Evolutionary conservation across 1,140 invertebrate species (phyloP), one percentile per base, ranked within the genome.

Genomic region (Onthophagus taurus): DNA sequence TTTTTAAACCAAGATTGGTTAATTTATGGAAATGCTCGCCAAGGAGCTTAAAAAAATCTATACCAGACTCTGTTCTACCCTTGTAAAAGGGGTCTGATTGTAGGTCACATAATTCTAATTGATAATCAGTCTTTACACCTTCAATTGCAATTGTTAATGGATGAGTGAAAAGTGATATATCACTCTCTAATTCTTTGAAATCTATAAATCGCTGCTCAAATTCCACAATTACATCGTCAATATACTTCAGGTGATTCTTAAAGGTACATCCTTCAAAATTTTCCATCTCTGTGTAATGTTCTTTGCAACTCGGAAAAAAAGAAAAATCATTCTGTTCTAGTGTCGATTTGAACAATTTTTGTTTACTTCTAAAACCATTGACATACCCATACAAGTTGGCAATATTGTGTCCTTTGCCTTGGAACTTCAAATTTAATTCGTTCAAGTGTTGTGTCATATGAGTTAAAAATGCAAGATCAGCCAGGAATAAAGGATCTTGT

Each of bases 341-440:
- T 26, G 23, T 14, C 12, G 18, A 26, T 58, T 43, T 43, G 30
- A 43, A 43, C 6, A 43, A 13, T 19, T 43, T 43, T 16, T 33
- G 12, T 43, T 43, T 43, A 33, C 20, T 20, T 30, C 20, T 34
- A 43, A 43, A 43, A 19, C 41, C 30, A 33, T 43, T 34, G 3
- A 31, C 11, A 19, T 43, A 12, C 19, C 29, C 26, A 43, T 16
- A 31, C 20, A 43, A 43, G 29, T 31, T 34, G 18, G 19, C 17
- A 12, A 43, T 43, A 21, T 18, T 43, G 9, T 43, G 30, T 11
- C 18, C n/a, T 42, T 30, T 26, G 12, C 38, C 30, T 33, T 43
- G 41, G 18, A 43, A 30, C 26, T 31, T 43, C 30, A 43, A 33
- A 26, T 43, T 43, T 17, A 43, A 14, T 21, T 43, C 30, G 31